These are phyloP conservation scores for Cremastinae sp. DNA, from an alignment of 2,888 invertebrate genomes.

Conservation along the genomic window DNA sequence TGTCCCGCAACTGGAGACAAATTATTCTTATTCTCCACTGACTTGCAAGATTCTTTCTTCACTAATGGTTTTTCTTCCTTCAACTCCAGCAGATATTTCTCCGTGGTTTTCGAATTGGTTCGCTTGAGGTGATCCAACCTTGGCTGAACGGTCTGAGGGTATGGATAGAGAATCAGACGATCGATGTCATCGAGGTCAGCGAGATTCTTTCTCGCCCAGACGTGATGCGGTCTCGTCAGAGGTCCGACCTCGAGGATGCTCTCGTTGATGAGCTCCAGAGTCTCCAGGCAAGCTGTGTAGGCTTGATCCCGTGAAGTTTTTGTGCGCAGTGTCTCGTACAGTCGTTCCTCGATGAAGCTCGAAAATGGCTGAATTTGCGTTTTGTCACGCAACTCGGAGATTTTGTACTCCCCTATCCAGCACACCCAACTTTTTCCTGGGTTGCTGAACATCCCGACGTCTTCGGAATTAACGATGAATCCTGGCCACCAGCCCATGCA, in stretches of 20 bases:
- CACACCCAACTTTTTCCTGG: slow-evolving; percentile 72
- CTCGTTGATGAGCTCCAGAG: slow-evolving; percentile 38
- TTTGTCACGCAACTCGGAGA: slow-evolving; percentile 70
- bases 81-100: slow-evolving; percentile 65
- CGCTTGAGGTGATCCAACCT: slow-evolving; percentile 66
- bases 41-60: slow-evolving; percentile 39
- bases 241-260: slow-evolving; percentile 46
- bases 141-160: slow-evolving; percentile 67
- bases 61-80: slow-evolving; percentile 40
- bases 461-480: slow-evolving; percentile 70
- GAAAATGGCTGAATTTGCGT: slow-evolving; percentile 71
- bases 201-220: slow-evolving; percentile 71
- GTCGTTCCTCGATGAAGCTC: slow-evolving; percentile 61
- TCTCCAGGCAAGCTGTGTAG: slow-evolving; percentile 43
- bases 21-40: slow-evolving; percentile 7
- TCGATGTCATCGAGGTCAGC: slow-evolving; percentile 41
- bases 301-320: slow-evolving; percentile 1
- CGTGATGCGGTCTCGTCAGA: slow-evolving; percentile 70
- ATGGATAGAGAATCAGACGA: slow-evolving; percentile 69
- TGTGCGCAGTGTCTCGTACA: slow-evolving; percentile 50
- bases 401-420: slow-evolving; percentile 73
- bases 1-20: slow-evolving; percentile 42
- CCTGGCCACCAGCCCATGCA: slow-evolving; percentile 77
- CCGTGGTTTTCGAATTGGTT: slow-evolving; percentile 65
- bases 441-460: slow-evolving; percentile 69